phyloP scores from a whole-genome alignment of 2,888 invertebrate genomes.

The Amphimallon solstitiale region DNA sequence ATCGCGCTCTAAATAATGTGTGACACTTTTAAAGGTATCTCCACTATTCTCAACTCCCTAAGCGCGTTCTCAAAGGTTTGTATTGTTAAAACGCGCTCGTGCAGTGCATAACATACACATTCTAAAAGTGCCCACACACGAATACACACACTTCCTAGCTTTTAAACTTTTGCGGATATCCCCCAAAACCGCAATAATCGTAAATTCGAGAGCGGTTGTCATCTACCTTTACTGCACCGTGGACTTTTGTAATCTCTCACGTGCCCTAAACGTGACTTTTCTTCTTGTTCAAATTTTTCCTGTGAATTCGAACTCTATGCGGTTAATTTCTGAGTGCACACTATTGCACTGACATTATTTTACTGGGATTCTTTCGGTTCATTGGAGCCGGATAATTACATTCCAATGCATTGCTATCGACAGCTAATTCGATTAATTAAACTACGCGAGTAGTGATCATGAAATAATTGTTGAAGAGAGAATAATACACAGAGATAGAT shows the following conservation, averaged over 20 bases:
- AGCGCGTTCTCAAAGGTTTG: not conserved
- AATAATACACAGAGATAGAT: too few relatives aligned
- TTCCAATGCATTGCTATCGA: too few relatives aligned
- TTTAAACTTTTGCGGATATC: slow-evolving; percentile 46
- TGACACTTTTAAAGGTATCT: too few relatives aligned
- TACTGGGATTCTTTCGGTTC: too few relatives aligned
- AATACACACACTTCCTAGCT: slow-evolving; percentile 14
- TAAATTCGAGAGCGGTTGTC: slow-evolving; percentile 50
- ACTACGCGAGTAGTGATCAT: too few relatives aligned
- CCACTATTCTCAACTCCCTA: slow-evolving; percentile 13
- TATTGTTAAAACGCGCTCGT: slow-evolving; percentile 35
- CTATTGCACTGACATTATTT: too few relatives aligned
- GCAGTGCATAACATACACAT: slow-evolving; percentile 30
- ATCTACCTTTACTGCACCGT: slow-evolving; percentile 52
- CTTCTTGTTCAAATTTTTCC: slow-evolving; percentile 1
- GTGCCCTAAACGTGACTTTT: slow-evolving; percentile 45
- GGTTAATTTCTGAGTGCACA: too few relatives aligned
- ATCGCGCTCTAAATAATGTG: too few relatives aligned
- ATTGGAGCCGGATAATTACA: too few relatives aligned
- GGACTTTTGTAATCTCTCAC: slow-evolving; percentile 52
- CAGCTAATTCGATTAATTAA: too few relatives aligned
- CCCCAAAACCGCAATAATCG: slow-evolving; percentile 53
- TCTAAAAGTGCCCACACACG: too few relatives aligned
- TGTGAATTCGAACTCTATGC: not conserved
- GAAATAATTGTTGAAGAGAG: too few relatives aligned